A percentile compares a stretch with the other conserved stretches of the same genome.
These are phyloP conservation scores for Acanthosoma haemorrhoidale DNA, from an alignment of 2,888 invertebrate species.

Conservation along the genomic window DNA sequence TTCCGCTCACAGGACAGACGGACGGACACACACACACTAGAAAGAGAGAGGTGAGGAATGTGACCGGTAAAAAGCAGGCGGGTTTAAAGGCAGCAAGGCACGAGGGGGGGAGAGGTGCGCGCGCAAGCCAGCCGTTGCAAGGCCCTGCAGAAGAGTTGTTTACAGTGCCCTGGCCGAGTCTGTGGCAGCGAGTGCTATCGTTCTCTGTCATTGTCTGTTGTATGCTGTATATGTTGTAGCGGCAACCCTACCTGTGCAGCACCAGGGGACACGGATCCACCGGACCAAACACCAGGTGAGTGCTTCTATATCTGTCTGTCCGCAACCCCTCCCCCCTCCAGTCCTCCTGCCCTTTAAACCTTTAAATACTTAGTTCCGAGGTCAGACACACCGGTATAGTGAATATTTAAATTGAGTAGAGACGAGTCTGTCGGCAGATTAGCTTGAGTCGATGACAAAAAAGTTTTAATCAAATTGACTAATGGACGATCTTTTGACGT, in stretches of 20 bases:
- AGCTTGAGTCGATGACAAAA: no score
- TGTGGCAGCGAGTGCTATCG: neutral
- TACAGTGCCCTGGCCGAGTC: slow-evolving; percentile 1
- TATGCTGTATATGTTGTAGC: no score
- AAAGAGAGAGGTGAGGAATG: neutral
- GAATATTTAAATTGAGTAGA: no score
- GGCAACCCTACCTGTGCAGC: no score
- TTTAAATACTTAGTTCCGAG: no score
- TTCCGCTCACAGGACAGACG: neutral
- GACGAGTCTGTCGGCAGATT: no score
- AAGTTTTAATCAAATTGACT: no score
- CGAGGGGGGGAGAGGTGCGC: neutral
- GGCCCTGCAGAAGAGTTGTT: slow-evolving; percentile 15
- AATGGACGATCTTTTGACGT: no score
- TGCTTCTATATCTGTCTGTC: neutral
- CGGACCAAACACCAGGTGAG: neutral
- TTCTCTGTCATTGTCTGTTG: neutral
- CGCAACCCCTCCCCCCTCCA: neutral
- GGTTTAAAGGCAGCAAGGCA: neutral
- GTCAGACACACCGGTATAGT: no score
- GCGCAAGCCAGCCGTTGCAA: slow-evolving; percentile 1
- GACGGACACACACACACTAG: neutral
- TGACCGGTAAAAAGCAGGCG: neutral
- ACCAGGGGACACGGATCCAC: neutral
- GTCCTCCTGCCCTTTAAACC: neutral